phyloP scores from a whole-genome alignment of 2,888 invertebrate species.

The Thumatha senex region DNA sequence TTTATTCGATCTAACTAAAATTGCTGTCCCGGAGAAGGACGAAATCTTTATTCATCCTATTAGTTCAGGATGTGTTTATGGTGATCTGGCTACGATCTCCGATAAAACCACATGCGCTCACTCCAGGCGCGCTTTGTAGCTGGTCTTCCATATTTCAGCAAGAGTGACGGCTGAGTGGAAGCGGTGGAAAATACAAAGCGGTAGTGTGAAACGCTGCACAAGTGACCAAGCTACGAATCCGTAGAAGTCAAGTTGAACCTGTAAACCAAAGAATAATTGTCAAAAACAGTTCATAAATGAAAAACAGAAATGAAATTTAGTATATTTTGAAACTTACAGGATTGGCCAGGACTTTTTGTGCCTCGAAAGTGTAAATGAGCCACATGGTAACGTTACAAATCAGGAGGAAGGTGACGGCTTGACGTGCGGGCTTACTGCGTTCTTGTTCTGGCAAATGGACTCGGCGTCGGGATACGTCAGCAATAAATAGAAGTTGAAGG shows the following conservation, averaged over 20 bases:
- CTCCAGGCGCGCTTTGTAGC: slow-evolving; percentile 95
- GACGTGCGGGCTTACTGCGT: slow-evolving; percentile 96
- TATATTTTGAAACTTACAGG: slow-evolving; percentile 84
- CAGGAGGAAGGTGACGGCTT: slow-evolving; percentile 96
- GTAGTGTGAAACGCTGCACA: slow-evolving; percentile 95
- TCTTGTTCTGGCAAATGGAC: slow-evolving; percentile 96
- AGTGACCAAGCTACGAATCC: slow-evolving; percentile 97
- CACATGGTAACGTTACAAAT: slow-evolving; percentile 98
- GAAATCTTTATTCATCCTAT: slow-evolving; percentile 61
- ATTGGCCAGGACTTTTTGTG: slow-evolving; percentile 96
- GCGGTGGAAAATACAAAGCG: slow-evolving; percentile 97
- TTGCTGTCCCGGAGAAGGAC: slow-evolving; percentile 78
- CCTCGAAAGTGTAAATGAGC: slow-evolving; percentile 97
- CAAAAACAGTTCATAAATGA: no score
- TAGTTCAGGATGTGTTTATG: slow-evolving; percentile 44
- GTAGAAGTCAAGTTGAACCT: slow-evolving; percentile 94
- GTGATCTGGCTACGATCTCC: slow-evolving; percentile 51
- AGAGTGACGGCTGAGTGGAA: slow-evolving; percentile 97
- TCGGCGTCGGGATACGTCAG: slow-evolving; percentile 95
- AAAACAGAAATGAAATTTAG: no score
- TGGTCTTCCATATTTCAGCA: slow-evolving; percentile 98
- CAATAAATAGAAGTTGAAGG: slow-evolving; percentile 96
- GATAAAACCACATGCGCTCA: slow-evolving; percentile 71
- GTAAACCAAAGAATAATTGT: slow-evolving; percentile 10
- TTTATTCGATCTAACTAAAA: slow-evolving; percentile 66